Evolutionary conservation across 2,888 invertebrate genomes (phyloP), one percentile per base, ranked within the genome.

Genomic region (Oligia latruncula): DNA sequence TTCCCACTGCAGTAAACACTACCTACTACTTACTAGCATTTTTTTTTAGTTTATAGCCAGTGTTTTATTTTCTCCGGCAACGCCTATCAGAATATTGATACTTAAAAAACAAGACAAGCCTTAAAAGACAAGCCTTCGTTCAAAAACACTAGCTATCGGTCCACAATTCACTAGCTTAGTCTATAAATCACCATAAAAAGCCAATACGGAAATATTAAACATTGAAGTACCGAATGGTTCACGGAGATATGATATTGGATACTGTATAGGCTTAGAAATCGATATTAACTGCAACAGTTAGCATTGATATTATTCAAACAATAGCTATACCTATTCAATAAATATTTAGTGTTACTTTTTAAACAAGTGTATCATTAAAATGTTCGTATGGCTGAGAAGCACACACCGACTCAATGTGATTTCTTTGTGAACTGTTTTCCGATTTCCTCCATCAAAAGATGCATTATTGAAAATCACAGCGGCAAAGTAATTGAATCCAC

Each of bases 141-240:
- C 11, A 62, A 35, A 67, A 64, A 55, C 46, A 74, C 5, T 52
- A 71, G 15, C 40, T 46, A 68, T 65, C 74, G 20, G 46, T 52
- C 43, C 13, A 70, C 78, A 60, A 81, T 65, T 74, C 78, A 86
- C 64, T 86, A 77, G 66, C 58, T 81, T 77, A 65, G 43, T 81
- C 71, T 85, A 74, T 73, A 79, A 74, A 83, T 88, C 78, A 77
- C 62, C 64, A 74, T 80, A 68, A 80, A 64, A 80, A 71, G 58
- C 46, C 73, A 82, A 82, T 74, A 83, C 73, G 67, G 73, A 85
- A 83, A 88, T 86, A 68, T 80, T 64, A 77, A 66, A 74, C 67
- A 70, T 78, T 77, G 76, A 74, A 74, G 80, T 55, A 74, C 29
- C 71, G 64, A 85, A 71, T 74, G 84, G 64, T 72, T 67, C 64